These are phyloP conservation scores for Forbesichthys agassizii DNA, from an alignment of 2,113 vertebrate species.

Conservation along the genomic window DNA sequence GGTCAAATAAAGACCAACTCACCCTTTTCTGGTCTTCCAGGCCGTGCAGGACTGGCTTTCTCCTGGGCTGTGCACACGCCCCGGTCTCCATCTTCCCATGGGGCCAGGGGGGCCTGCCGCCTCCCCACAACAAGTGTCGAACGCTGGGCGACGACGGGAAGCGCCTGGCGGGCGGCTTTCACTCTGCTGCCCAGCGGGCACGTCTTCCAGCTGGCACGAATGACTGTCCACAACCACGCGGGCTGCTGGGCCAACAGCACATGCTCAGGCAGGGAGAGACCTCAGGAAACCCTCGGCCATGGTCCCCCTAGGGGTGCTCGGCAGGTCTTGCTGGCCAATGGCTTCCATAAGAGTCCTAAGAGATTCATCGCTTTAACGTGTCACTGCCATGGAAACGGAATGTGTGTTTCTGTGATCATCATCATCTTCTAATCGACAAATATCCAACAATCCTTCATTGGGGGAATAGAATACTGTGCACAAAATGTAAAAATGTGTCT, in stretches of 20 bases:
- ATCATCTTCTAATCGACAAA: constrained; percentile 63
- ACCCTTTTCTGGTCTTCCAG: constrained; percentile 98
- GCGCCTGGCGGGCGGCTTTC: constrained; percentile 61
- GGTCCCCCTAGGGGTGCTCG: too few species aligned
- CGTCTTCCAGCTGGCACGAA: constrained; percentile 41
- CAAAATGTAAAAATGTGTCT: too few species aligned
- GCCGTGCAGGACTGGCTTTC: constrained; percentile 88
- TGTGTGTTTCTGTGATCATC: constrained; percentile 63
- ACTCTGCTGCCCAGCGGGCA: constrained; percentile 45
- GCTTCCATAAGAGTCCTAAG: too few species aligned
- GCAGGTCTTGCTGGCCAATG: too few species aligned
- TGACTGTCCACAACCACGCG: constrained; percentile 20
- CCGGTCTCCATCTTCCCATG: constrained; percentile 88
- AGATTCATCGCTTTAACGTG: too few species aligned
- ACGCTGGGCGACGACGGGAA: constrained; percentile 30
- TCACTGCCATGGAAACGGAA: too few species aligned
- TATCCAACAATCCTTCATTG: neutral
- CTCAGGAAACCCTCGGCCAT: constrained; percentile 16
- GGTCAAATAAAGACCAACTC: constrained; percentile 60
- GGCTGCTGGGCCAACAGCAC: too few species aligned
- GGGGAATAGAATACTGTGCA: neutral
- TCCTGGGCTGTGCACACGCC: constrained; percentile 85
- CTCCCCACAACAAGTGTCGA: constrained; percentile 20
- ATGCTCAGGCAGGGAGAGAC: constrained; percentile 41
- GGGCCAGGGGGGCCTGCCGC: constrained; percentile 28